Evolutionary conservation across 2,888 invertebrate genomes (phyloP).

Genomic region (Eilema depressum): DNA sequence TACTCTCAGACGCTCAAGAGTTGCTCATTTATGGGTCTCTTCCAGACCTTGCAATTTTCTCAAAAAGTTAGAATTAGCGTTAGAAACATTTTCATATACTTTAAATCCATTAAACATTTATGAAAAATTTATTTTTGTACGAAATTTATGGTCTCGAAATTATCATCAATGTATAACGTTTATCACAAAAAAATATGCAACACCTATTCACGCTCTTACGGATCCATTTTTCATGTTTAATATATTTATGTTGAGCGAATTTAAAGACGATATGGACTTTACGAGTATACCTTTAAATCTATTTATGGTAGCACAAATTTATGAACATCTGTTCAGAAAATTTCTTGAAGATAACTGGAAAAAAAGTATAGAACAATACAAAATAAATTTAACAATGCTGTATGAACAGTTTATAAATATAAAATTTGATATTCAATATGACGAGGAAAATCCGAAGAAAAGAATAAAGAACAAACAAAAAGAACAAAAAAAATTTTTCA

Average conservation of each 20-base stretch:
- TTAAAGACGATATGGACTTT: constrained; percentile 19
- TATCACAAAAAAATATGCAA: too few relatives aligned
- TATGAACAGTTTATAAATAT: constrained; percentile 34
- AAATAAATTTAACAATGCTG: constrained; percentile 18
- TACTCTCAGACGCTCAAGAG: constrained; percentile 30
- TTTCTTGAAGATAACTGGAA: not conserved
- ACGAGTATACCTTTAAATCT: constrained; percentile 39
- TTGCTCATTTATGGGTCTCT: constrained; percentile 43
- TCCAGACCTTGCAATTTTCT: constrained; percentile 40
- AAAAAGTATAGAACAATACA: not conserved
- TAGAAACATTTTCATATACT: constrained; percentile 41
- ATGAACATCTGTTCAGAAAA: constrained; percentile 22
- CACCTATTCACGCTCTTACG: too few relatives aligned
- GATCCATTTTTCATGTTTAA: too few relatives aligned
- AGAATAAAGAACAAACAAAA: constrained; percentile 25
- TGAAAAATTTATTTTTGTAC: constrained; percentile 34
- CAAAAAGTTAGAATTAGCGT: constrained; percentile 37
- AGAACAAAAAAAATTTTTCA: constrained; percentile 19
- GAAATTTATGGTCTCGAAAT: constrained; percentile 28
- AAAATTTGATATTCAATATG: constrained; percentile 41
- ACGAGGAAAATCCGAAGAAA: constrained; percentile 27
- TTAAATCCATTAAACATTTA: constrained; percentile 29
- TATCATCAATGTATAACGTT: too few relatives aligned
- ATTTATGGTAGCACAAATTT: constrained; percentile 38
- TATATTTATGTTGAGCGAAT: too few relatives aligned